These are phyloP conservation scores for Monopterus albus DNA, from an alignment of 2,113 vertebrate species.

Conservation along the genomic window DNA sequence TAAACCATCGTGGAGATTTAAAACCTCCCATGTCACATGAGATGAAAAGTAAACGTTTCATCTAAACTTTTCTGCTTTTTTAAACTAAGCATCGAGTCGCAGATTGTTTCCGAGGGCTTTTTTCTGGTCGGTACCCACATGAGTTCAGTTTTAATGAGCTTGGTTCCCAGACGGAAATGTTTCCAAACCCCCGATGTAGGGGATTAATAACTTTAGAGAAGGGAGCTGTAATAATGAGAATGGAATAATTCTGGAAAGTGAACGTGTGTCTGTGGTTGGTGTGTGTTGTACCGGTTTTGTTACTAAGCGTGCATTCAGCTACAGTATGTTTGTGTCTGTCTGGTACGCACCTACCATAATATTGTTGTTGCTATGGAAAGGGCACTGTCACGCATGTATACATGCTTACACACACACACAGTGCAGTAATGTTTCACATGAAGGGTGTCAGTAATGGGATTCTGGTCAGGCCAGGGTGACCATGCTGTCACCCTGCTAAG, in stretches of 20 bases:
- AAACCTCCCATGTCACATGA: conserved; percentile 47
- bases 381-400: conserved; percentile 72
- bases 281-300: conserved; percentile 16
- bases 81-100: conserved; percentile 45
- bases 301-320: no score
- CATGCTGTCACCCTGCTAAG: conserved; percentile 69
- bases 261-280: conserved; percentile 11
- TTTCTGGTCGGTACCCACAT: conserved; percentile 60
- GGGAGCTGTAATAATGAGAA: conserved; percentile 62
- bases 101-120: conserved; percentile 62
- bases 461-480: conserved; percentile 74
- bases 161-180: conserved; percentile 66
- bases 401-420: conserved; percentile 18
- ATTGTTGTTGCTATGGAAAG: conserved; percentile 65
- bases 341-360: conserved; percentile 42
- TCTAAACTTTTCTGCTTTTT: conserved; percentile 52
- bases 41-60: conserved; percentile 40
- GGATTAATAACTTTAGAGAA: conserved; percentile 74
- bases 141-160: conserved; percentile 73
- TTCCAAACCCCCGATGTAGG: conserved; percentile 55
- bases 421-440: conserved; percentile 77
- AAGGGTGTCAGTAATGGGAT: conserved; percentile 81
- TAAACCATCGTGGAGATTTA: conserved; percentile 28
- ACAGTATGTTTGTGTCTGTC: conserved; percentile 36
- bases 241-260: conserved; percentile 48